phyloP scores from a whole-genome alignment of 2,888 invertebrate genomes.

The Biston stratarius region DNA sequence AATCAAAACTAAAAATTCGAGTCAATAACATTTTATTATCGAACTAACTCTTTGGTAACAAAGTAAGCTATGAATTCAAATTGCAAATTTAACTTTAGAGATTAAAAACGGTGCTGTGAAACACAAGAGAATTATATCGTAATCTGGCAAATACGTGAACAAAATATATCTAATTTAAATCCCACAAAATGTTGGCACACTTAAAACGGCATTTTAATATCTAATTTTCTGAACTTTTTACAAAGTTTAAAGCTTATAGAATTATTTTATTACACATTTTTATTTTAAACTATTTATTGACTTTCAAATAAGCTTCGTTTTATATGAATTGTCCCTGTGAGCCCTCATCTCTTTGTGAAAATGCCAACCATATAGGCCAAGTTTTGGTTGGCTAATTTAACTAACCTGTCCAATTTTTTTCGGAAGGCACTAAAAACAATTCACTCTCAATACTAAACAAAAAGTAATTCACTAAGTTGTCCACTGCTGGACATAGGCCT shows the following conservation, averaged over 20 bases:
- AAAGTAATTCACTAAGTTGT: too few relatives aligned
- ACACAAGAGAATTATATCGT: conserved; percentile 6
- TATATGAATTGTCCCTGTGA: too few relatives aligned
- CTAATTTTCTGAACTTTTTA: not conserved
- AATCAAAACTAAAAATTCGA: not conserved
- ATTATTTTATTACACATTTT: not conserved
- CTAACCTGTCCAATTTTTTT: too few relatives aligned
- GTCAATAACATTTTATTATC: conserved; percentile 7
- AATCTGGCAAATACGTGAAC: conserved; percentile 8
- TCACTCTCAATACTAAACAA: too few relatives aligned
- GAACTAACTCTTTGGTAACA: conserved; percentile 11
- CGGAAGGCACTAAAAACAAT: too few relatives aligned
- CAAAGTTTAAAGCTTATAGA: not conserved
- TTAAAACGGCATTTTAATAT: not conserved
- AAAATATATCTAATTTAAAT: conserved; percentile 1
- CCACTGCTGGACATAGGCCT: too few relatives aligned
- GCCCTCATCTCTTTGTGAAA: too few relatives aligned
- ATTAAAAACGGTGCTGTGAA: conserved; percentile 7
- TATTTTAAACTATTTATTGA: too few relatives aligned
- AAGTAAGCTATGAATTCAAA: conserved; percentile 5
- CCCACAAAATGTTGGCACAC: not conserved
- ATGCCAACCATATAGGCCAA: too few relatives aligned
- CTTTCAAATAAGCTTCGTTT: too few relatives aligned
- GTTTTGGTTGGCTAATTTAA: too few relatives aligned
- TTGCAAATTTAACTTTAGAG: conserved; percentile 5